phyloP scores from a whole-genome alignment of 2,113 vertebrate species.

The Microtus richardsoni region DNA sequence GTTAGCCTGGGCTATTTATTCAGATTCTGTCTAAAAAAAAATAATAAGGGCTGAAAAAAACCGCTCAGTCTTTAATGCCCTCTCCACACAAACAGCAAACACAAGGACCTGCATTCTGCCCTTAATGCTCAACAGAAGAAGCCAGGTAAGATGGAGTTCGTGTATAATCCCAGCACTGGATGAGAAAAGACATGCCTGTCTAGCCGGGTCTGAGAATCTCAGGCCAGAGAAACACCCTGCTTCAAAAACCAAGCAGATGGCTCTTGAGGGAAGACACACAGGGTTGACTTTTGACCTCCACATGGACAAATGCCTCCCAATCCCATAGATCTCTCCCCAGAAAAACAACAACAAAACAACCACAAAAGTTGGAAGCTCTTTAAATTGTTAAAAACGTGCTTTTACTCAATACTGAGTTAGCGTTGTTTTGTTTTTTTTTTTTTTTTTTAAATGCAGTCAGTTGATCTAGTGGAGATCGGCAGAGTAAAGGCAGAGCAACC shows the following conservation, averaged over 20 bases:
- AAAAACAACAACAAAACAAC: neutral
- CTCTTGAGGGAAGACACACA: neutral
- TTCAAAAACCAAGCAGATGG: neutral
- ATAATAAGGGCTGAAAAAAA: too few species aligned
- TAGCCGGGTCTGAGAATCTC: neutral
- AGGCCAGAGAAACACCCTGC: neutral
- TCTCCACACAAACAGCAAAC: neutral
- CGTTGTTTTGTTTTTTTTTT: too few species aligned
- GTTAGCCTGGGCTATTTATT: neutral
- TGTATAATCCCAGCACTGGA: neutral
- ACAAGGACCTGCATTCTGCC: too few species aligned
- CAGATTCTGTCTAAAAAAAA: neutral
- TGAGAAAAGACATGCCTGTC: neutral
- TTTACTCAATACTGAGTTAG: neutral
- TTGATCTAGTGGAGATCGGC: neutral
- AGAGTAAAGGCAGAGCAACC: neutral
- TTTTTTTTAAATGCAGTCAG: neutral
- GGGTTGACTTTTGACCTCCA: neutral
- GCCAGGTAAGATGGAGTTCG: too few species aligned
- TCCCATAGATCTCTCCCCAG: neutral
- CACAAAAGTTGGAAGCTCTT: neutral
- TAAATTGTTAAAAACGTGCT: conserved; percentile 1
- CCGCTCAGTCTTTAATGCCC: neutral
- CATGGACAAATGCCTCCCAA: neutral
- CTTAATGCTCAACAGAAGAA: too few species aligned